phyloP scores from a whole-genome alignment of 2,888 invertebrate genomes.

The Subacronicta megacephala region DNA sequence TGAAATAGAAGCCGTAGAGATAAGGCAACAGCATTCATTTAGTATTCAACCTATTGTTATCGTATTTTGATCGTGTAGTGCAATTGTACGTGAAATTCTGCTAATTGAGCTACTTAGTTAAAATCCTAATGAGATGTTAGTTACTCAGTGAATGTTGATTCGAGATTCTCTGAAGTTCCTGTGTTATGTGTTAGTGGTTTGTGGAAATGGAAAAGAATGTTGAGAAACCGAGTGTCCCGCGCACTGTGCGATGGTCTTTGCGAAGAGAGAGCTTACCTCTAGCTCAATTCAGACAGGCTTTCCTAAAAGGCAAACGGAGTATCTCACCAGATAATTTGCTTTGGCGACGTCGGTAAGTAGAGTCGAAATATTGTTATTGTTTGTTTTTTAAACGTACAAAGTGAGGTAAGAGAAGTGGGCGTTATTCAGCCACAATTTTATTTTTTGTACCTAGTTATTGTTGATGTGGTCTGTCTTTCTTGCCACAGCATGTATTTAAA shows the following conservation, averaged over 20 bases:
- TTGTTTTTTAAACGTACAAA: constrained; percentile 2
- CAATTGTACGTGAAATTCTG: constrained; percentile 29
- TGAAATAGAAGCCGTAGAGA: constrained; percentile 55
- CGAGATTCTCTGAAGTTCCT: constrained; percentile 15
- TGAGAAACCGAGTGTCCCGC: constrained; percentile 39
- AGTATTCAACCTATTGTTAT: constrained; percentile 48
- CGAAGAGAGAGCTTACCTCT: constrained; percentile 81
- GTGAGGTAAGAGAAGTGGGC: constrained; percentile 19
- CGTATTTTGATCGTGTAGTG: constrained; percentile 39
- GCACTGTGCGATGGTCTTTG: constrained; percentile 69
- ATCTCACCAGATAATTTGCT: constrained; percentile 70
- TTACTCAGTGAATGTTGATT: constrained; percentile 28
- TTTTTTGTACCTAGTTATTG: constrained; percentile 34
- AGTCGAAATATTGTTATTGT: constrained; percentile 1
- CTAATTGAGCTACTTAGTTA: constrained; percentile 23
- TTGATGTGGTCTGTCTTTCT: constrained; percentile 5
- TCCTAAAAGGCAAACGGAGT: constrained; percentile 73
- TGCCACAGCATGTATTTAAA: neutral
- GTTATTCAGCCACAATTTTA: constrained; percentile 26
- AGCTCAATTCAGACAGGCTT: constrained; percentile 74
- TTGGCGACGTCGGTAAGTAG: constrained; percentile 78
- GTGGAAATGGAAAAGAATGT: constrained; percentile 58
- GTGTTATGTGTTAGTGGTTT: constrained; percentile 41
- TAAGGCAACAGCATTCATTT: constrained; percentile 56
- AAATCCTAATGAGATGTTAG: constrained; percentile 19